phyloP scores from a whole-genome alignment of 2,888 invertebrate species.

The Diadegma fenestrale region DNA sequence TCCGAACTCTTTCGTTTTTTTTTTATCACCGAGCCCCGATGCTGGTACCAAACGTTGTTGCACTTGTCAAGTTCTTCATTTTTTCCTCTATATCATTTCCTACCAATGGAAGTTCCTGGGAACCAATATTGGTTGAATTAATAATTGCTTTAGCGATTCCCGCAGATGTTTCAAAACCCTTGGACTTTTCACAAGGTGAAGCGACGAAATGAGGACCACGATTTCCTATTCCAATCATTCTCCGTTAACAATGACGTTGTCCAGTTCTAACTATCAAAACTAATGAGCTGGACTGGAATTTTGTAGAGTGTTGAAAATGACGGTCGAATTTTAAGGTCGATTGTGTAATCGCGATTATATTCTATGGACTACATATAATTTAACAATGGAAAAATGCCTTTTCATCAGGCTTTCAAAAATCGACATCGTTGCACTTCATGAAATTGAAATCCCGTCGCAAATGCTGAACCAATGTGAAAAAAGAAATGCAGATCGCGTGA shows the following conservation, averaged over 20 bases:
- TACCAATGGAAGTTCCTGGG: neutral
- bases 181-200: too few species aligned
- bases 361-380: neutral
- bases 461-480: neutral
- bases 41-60: neutral
- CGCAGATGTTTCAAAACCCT: too few species aligned
- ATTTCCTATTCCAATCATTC: too few species aligned
- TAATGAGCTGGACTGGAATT: too few species aligned
- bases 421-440: neutral
- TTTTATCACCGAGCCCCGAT: neutral
- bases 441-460: neutral
- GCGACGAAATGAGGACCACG: too few species aligned
- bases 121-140: neutral
- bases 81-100: neutral
- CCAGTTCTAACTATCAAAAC: too few species aligned
- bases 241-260: too few species aligned
- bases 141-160: too few species aligned
- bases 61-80: neutral
- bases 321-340: too few species aligned
- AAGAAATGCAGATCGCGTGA: conserved; percentile 13
- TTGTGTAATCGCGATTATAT: neutral
- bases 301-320: too few species aligned
- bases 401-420: neutral
- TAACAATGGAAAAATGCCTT: neutral
- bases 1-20: neutral